Evolutionary conservation across 2,113 vertebrate species (phyloP).

Genomic region (Mustela lutreola): DNA sequence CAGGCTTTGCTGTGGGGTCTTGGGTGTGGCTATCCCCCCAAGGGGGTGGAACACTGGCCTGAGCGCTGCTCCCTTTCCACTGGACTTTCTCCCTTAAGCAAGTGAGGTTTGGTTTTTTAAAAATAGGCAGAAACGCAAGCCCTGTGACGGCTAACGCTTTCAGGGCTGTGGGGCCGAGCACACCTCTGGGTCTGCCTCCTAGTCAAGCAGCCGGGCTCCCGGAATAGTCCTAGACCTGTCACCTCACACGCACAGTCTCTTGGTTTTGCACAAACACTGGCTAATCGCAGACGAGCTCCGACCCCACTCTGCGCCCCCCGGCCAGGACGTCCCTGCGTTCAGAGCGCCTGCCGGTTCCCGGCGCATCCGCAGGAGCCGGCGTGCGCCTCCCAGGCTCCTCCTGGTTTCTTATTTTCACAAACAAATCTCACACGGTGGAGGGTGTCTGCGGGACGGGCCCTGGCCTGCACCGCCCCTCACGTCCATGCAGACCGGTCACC

Average conservation of each 20-base stretch:
- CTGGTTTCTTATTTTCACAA: too few species aligned
- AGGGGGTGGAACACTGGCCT: not conserved
- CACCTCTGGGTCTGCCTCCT: not conserved
- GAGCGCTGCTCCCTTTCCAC: not conserved
- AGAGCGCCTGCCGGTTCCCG: not conserved
- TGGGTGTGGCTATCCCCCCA: not conserved
- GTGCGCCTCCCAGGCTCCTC: too few species aligned
- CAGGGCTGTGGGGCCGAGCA: too few species aligned
- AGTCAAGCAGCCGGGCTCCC: not conserved
- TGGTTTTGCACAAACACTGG: too few species aligned
- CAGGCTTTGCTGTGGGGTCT: not conserved
- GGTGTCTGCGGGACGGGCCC: not conserved
- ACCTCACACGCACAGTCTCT: not conserved
- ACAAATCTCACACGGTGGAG: not conserved
- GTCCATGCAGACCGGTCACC: too few species aligned
- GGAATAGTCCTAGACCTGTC: not conserved
- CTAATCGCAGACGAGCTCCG: fast-evolving
- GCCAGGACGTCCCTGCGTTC: fast-evolving
- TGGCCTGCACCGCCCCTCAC: too few species aligned
- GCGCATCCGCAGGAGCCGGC: too few species aligned
- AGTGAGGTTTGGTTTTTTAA: not conserved
- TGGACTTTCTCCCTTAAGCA: not conserved
- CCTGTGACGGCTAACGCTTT: not conserved
- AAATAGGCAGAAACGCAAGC: not conserved
- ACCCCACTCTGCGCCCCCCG: not conserved